Base-by-base conservation (phyloP, 2,888 invertebrate species). In the Augochlorella aurata region DNA sequence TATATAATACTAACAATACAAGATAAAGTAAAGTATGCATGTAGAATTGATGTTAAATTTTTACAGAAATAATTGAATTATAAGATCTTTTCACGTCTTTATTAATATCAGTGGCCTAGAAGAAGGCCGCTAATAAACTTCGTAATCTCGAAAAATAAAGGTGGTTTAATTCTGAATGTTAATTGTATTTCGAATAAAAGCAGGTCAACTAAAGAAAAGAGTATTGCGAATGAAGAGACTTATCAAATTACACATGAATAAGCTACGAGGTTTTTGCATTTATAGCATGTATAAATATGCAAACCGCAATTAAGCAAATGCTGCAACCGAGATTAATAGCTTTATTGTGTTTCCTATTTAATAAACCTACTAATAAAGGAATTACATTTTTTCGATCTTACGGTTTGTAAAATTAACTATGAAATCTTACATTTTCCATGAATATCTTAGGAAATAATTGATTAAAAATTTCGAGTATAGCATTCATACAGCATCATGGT, bases 291-390 rank as follows among this genome's bases (percentile, higher is more conserved):
- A 58, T 58, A 24, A 58, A 58, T 58, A 29, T 58, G 58, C 24
- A 58, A 58, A 58, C 24, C 24, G 24, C 58, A 58, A 58, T 58
- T 14, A 24, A 58, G 58, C 24, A 58, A 58, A 58, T 58, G 24
- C 58, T 58, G 24, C 58, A 58, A 24, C 14, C 29, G 58, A 58
- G 24, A 58, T 58, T 58, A 58, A 58, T 58, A 24, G 58, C 24
- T 58, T 58, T 58, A 58, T 58, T 58, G 58, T 58, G 58, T 58
- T 58, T 16, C 24, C 24, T 58, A 58, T 24, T 58, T 58, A 24
- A 16, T 24, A 24, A 58, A 58, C 24, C 24, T 16, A 24, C 58
- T 58, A 58, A 58, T 58, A 14, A 58, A 58, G 24, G 58, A 58
- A 58, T 58, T 24, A 24, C 24, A 58, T 58, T 58, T 58, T 24